A percentile compares a stretch with the other conserved stretches of the same genome.
phyloP scores from a whole-genome alignment of 2,113 vertebrate species.

The Cephalopterus ornatus region DNA sequence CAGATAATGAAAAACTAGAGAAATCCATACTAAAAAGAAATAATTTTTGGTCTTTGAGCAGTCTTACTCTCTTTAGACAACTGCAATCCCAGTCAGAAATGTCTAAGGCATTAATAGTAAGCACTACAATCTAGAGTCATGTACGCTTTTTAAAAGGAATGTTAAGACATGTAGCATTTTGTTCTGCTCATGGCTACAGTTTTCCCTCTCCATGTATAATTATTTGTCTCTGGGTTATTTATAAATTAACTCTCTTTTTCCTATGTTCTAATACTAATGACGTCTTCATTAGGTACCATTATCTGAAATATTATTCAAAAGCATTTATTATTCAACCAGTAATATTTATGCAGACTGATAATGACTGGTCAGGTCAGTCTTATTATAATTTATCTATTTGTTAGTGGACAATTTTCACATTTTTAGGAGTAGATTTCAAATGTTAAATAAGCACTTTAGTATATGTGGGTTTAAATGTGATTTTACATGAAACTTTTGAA shows the following conservation, averaged over 20 bases:
- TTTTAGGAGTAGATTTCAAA: not conserved
- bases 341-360: not conserved
- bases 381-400: not conserved
- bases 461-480: accelerated
- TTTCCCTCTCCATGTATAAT: accelerated
- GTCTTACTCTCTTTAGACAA: not conserved
- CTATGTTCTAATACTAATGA: not conserved
- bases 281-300: not conserved
- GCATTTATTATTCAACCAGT: too few relatives aligned
- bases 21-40: not conserved
- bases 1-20: not conserved
- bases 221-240: not conserved
- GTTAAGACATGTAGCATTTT: not conserved
- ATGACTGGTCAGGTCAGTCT: not conserved
- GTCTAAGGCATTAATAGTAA: not conserved
- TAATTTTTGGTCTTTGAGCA: not conserved
- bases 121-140: not conserved
- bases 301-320: not conserved
- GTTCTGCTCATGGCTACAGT: not conserved
- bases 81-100: not conserved
- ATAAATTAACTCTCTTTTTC: not conserved
- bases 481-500: not conserved
- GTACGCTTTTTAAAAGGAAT: not conserved
- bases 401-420: not conserved
- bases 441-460: not conserved